A percentile compares a stretch with the other conserved stretches of the same genome.
These are phyloP conservation scores for Stomorhina lunata DNA, from an alignment of 2,888 invertebrate species.

Conservation along the genomic window DNA sequence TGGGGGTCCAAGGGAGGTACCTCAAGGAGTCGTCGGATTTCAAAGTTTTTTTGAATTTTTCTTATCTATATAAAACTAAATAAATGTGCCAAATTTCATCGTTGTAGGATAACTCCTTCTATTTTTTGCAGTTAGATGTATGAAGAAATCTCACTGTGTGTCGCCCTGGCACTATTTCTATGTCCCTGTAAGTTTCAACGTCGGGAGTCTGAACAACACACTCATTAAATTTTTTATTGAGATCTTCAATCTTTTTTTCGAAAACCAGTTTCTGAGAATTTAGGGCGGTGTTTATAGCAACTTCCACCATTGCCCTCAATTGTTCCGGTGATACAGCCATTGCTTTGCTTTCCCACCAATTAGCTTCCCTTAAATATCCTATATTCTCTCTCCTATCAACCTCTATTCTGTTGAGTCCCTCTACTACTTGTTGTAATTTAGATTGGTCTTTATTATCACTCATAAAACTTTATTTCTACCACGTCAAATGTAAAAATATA, in stretches of 20 bases:
- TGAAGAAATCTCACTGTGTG: too few species aligned
- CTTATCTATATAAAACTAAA: too few species aligned
- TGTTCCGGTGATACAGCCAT: neutral
- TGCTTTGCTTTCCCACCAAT: neutral
- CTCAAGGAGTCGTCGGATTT: too few species aligned
- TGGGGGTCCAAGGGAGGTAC: too few species aligned
- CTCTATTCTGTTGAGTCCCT: neutral
- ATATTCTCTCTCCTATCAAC: neutral
- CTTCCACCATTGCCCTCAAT: neutral
- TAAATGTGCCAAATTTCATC: too few species aligned
- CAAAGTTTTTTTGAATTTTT: too few species aligned
- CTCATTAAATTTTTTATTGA: neutral
- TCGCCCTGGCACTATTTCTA: slow-evolving; percentile 1
- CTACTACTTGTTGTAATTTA: neutral
- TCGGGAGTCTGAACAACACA: neutral
- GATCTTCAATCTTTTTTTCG: slow-evolving; percentile 2
- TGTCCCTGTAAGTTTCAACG: neutral
- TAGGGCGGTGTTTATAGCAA: neutral
- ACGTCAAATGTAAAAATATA: too few species aligned
- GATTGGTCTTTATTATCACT: neutral
- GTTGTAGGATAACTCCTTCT: too few species aligned
- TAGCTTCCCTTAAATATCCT: neutral
- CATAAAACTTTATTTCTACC: neutral
- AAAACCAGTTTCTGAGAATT: neutral
- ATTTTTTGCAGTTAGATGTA: too few species aligned